Evolutionary conservation across 35 echinoderm and acorn worm species (phyloP), one percentile per base, ranked within the genome.

Genomic region (Apostichopus parvimensis): DNA sequence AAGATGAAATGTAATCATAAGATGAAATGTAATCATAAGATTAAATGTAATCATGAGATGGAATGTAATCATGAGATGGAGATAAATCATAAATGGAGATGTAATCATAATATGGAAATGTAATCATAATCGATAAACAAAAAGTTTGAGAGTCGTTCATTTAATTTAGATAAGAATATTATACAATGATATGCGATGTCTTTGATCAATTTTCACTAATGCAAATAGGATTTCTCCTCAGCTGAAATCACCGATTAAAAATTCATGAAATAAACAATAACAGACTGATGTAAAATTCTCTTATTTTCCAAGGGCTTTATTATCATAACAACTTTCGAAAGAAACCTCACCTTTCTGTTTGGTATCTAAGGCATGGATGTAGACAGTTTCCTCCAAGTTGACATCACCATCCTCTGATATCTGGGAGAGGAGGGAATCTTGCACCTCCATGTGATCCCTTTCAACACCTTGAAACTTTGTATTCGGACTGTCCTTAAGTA

Each of bases 301-400:
- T 4, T 76, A 76, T 24, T 24, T 76, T 76, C 13, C 73, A 76
- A 20, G 73, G 13, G 73, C 2, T 77, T 5, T 6, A 34, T 1
- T 1, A 34, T 34, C 0, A 34, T 34, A 0, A 34, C 1, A 80
- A 80, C 15, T 80, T 4, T 80, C 55, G 78, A 18, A n/a, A 15
- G 12, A 17, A 9, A 15, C n/a, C 25, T 56, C 22, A 84, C 81
- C 81, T 84, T 84, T 84, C 52, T 58, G 81, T 84, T 84, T 84
- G 54, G 54, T 58, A 22, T 84, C 81, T 14, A 84, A 21, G n/a
- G 54, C 81, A 84, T 84, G 81, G 54, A 84, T 84, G 81, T 84
- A 84, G 81, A 15, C 23, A 58, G 8, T 84, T 21, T 59, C 15
- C 6, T 25, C 79, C 10, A 82, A 34, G 54, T 55, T 54, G 4